These are phyloP conservation scores for Leucophora obtusa DNA, from an alignment of 2,888 invertebrate species.

Conservation along the genomic window DNA sequence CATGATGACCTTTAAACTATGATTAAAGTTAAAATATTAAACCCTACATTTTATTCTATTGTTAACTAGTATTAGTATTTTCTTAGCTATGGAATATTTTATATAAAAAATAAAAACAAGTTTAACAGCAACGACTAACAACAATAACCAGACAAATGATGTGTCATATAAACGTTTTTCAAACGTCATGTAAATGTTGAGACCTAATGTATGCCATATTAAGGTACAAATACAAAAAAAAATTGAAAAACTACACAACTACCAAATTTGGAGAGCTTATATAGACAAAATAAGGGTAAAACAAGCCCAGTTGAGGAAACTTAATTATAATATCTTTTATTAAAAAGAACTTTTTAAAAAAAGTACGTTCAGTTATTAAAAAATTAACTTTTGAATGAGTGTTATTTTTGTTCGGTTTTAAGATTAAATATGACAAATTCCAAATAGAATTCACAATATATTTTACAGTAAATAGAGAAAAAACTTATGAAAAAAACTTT, in stretches of 20 bases:
- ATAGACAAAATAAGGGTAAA: not conserved
- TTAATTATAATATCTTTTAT: no score
- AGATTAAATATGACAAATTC: no score
- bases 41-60: constrained; percentile 30
- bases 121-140: constrained; percentile 21
- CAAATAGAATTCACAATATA: no score
- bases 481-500: no score
- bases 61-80: constrained; percentile 5
- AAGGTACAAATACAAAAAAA: constrained; percentile 22
- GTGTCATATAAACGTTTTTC: constrained; percentile 26
- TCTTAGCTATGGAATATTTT: constrained; percentile 11
- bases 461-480: no score
- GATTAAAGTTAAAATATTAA: constrained; percentile 18
- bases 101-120: constrained; percentile 26
- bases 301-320: not conserved
- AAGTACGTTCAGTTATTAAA: no score
- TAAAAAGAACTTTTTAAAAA: no score
- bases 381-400: no score
- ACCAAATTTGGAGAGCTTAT: constrained; percentile 9
- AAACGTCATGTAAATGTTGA: constrained; percentile 38
- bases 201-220: constrained; percentile 38
- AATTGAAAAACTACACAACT: constrained; percentile 16
- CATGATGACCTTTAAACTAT: constrained; percentile 34
- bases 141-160: constrained; percentile 19
- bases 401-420: no score